Conservation (phyloP, 2,888 invertebrate species). For the Siphonodentalium dalli region DNA sequence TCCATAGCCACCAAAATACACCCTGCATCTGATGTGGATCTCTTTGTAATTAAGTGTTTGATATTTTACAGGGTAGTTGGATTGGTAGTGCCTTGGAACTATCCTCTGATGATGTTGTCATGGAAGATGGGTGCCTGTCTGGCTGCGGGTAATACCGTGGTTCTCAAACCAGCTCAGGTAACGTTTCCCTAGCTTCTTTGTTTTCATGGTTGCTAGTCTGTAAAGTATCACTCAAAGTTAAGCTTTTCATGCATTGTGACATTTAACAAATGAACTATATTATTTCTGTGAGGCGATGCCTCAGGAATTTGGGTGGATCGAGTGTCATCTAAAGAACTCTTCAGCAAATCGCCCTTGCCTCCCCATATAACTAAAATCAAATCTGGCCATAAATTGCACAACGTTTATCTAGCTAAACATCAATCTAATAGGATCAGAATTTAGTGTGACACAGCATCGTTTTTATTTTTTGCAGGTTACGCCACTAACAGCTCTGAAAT, state of each 20-base stretch:
- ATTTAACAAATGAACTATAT: too few species aligned
- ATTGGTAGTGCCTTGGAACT: slow-evolving; percentile 96
- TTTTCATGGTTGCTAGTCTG: background rate
- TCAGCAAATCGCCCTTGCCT: background rate
- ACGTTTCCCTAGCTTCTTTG: slow-evolving; percentile 30
- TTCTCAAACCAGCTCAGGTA: slow-evolving; percentile 88
- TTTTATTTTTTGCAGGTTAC: slow-evolving; percentile 70
- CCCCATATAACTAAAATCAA: background rate
- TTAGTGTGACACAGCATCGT: background rate
- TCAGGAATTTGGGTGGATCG: too few species aligned
- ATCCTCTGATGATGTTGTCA: slow-evolving; percentile 97
- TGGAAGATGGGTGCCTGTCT: slow-evolving; percentile 99
- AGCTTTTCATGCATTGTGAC: too few species aligned
- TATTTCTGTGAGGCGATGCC: too few species aligned
- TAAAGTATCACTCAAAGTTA: too few species aligned
- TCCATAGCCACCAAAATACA: too few species aligned
- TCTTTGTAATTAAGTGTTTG: background rate
- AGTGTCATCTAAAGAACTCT: too few species aligned
- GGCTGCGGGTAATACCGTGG: slow-evolving; percentile 94
- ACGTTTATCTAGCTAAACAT: too few species aligned
- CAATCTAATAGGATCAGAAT: too few species aligned
- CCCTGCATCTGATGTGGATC: background rate
- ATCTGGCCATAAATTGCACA: background rate
- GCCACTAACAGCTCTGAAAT: slow-evolving; percentile 92
- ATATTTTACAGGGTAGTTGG: slow-evolving; percentile 78